A percentile compares a stretch with the other conserved stretches of the same genome.
Evolutionary conservation across 2,888 invertebrate species (phyloP).

Genomic region (Sturmia bella): DNA sequence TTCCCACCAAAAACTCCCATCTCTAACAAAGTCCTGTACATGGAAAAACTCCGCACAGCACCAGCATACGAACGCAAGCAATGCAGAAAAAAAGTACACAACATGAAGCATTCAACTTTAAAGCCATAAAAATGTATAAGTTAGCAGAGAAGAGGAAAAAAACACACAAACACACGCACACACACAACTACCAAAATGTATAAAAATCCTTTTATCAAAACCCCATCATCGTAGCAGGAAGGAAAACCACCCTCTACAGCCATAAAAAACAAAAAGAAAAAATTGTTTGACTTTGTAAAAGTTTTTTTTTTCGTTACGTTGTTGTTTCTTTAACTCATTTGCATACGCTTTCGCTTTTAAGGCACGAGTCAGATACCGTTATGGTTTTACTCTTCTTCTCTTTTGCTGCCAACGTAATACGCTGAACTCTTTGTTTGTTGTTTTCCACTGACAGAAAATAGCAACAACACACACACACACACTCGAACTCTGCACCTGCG

Average conservation of each 20-base stretch:
- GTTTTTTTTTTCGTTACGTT: constrained; percentile 51
- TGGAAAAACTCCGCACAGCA: constrained; percentile 52
- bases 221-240: constrained; percentile 44
- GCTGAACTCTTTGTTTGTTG: constrained; percentile 49
- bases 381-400: constrained; percentile 25
- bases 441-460: constrained; percentile 48
- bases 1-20: constrained; percentile 44
- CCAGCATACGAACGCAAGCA: constrained; percentile 18
- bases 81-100: constrained; percentile 1
- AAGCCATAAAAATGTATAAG: constrained; percentile 75
- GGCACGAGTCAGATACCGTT: constrained; percentile 48
- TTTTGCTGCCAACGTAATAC: background rate
- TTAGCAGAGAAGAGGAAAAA: constrained; percentile 27
- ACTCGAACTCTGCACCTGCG: constrained; percentile 68
- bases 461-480: constrained; percentile 7
- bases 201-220: constrained; percentile 69
- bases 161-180: too few species aligned
- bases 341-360: constrained; percentile 71
- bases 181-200: constrained; percentile 51
- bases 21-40: constrained; percentile 37
- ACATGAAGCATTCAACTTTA: constrained; percentile 58
- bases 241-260: constrained; percentile 50
- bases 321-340: constrained; percentile 62
- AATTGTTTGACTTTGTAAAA: constrained; percentile 57
- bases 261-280: background rate